A percentile compares a stretch with the other conserved stretches of the same genome.
Evolutionary conservation across 2,113 vertebrate species (phyloP).

Genomic region (Holacanthus passer): DNA sequence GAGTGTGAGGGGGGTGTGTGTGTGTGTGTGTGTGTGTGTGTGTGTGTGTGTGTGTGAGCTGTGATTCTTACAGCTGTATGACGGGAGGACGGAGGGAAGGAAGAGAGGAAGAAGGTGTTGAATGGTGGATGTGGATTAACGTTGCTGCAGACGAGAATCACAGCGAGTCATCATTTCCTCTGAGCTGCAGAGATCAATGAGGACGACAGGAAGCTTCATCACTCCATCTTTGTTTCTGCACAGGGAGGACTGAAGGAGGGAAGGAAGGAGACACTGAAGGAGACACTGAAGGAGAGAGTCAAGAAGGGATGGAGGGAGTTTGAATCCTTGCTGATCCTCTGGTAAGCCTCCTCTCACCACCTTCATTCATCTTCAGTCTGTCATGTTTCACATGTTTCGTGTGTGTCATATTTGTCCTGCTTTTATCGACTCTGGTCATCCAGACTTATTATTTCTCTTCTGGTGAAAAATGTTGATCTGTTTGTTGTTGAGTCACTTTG

Average conservation of each 20-base stretch:
- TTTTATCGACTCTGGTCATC: neutral
- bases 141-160: slow-evolving; percentile 5
- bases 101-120: slow-evolving; percentile 2
- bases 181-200: slow-evolving; percentile 38
- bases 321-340: slow-evolving; percentile 46
- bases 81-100: slow-evolving; percentile 9
- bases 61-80: slow-evolving; percentile 44
- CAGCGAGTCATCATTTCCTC: slow-evolving; percentile 20
- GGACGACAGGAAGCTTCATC: slow-evolving; percentile 47
- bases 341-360: slow-evolving; percentile 52
- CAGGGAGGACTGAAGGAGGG: slow-evolving; percentile 15
- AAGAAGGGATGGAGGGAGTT: slow-evolving; percentile 48
- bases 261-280: slow-evolving; percentile 3
- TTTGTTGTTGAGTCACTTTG: neutral
- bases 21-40: slow-evolving; percentile 33
- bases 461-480: neutral
- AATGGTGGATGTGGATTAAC: slow-evolving; percentile 50
- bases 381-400: neutral
- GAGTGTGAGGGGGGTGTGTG: neutral
- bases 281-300: slow-evolving; percentile 1
- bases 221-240: slow-evolving; percentile 52
- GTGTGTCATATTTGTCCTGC: neutral
- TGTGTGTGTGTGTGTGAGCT: slow-evolving; percentile 18
- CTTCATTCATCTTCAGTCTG: neutral
- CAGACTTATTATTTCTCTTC: neutral